Conservation (phyloP, 2,113 vertebrate species). For the Lamprotornis superbus region DNA sequence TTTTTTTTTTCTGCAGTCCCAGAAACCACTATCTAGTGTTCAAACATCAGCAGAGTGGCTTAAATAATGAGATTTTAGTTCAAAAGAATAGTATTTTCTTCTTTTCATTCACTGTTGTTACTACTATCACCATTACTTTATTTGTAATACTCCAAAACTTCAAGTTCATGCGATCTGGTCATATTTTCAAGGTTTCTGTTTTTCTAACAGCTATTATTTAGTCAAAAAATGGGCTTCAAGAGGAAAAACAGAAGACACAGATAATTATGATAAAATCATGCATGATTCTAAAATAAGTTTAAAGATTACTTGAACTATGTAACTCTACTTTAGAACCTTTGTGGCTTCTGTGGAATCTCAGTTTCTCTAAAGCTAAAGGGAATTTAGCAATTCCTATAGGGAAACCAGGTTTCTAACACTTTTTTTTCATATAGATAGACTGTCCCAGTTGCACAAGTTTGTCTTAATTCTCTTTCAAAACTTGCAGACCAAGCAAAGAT, state of each 20-base stretch:
- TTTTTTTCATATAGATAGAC: too few relatives aligned
- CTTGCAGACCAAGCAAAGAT: neutral
- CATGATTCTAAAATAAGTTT: neutral
- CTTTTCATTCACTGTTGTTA: neutral
- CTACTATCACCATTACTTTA: neutral
- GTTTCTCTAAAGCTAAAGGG: neutral
- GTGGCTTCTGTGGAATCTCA: neutral
- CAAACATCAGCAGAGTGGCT: rapidly evolving
- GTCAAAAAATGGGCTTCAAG: neutral
- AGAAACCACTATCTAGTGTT: neutral
- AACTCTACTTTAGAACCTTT: neutral
- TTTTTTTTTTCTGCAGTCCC: too few relatives aligned
- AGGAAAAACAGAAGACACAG: neutral
- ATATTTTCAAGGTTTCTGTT: neutral
- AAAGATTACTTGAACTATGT: neutral
- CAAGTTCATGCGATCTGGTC: neutral
- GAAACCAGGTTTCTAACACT: neutral
- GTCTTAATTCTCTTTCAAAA: neutral
- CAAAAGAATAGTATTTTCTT: rapidly evolving
- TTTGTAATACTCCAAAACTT: neutral
- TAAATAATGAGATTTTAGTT: neutral
- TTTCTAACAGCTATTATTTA: neutral
- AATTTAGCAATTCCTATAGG: neutral
- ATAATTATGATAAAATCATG: neutral
- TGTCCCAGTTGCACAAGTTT: neutral